A percentile compares a stretch with the other conserved stretches of the same genome.
Evolutionary conservation across 1,140 invertebrate genomes (phyloP).

Genomic region (Palaemon carinicauda): DNA sequence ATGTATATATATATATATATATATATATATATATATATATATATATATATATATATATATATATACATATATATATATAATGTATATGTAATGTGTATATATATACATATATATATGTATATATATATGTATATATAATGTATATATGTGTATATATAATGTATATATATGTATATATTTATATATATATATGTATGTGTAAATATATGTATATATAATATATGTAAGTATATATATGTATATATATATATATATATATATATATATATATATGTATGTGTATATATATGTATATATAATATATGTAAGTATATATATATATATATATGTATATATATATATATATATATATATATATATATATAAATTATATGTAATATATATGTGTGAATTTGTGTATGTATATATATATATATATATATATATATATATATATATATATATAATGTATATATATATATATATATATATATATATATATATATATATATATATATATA

Average conservation of each 20-base stretch:
- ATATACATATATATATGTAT: not conserved
- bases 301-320: not conserved
- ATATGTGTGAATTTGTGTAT: not conserved
- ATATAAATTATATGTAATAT: not conserved
- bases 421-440: not conserved
- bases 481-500: not conserved
- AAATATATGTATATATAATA: not conserved
- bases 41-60: not conserved
- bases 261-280: not conserved
- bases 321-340: not conserved
- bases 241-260: not conserved
- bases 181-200: not conserved
- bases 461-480: slow-evolving; percentile 4
- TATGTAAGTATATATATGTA: not conserved
- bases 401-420: not conserved
- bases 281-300: slow-evolving; percentile 6
- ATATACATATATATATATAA: not conserved
- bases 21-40: not conserved
- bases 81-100: not conserved
- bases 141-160: no score
- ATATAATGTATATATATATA: not conserved
- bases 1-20: slow-evolving; percentile 9
- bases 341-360: not conserved
- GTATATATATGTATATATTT: not conserved
- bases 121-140: not conserved